phyloP scores from a whole-genome alignment of 1,140 invertebrate genomes.

The Drosophila ercepeae region DNA sequence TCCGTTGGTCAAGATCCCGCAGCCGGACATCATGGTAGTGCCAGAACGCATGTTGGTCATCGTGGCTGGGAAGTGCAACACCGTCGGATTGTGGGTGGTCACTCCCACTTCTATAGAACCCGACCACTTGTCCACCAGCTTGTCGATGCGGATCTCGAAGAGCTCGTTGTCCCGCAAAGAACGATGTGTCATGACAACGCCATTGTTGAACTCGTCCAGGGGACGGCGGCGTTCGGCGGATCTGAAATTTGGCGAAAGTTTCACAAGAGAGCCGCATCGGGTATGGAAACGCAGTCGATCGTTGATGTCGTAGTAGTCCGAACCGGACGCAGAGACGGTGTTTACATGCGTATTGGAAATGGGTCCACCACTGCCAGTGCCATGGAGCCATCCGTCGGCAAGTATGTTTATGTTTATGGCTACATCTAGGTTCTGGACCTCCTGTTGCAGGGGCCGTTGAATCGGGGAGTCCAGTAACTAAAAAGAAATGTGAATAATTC shows the following conservation, averaged over 20 bases:
- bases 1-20: constrained; percentile 96
- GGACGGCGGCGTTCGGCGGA: constrained; percentile 94
- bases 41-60: constrained; percentile 98
- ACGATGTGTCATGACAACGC: constrained; percentile 95
- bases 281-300: constrained; percentile 94
- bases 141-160: constrained; percentile 97
- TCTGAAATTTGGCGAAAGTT: constrained; percentile 92
- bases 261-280: constrained; percentile 93
- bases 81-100: constrained; percentile 95
- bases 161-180: constrained; percentile 94
- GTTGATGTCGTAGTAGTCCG: constrained; percentile 82
- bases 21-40: constrained; percentile 98
- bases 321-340: constrained; percentile 7
- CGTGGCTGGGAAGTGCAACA: constrained; percentile 96
- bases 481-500: not conserved
- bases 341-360: not conserved
- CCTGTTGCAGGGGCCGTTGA: constrained; percentile 68
- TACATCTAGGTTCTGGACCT: constrained; percentile 81
- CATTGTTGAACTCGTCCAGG: constrained; percentile 97
- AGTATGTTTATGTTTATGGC: constrained; percentile 74
- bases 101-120: constrained; percentile 97
- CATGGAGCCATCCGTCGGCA: constrained; percentile 37
- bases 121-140: constrained; percentile 96
- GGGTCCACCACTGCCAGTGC: constrained; percentile 3
- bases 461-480: constrained; percentile 55